These are phyloP conservation scores for Halocynthia roretzi DNA, from an alignment of 23 tunicate species.

Conservation along the genomic window DNA sequence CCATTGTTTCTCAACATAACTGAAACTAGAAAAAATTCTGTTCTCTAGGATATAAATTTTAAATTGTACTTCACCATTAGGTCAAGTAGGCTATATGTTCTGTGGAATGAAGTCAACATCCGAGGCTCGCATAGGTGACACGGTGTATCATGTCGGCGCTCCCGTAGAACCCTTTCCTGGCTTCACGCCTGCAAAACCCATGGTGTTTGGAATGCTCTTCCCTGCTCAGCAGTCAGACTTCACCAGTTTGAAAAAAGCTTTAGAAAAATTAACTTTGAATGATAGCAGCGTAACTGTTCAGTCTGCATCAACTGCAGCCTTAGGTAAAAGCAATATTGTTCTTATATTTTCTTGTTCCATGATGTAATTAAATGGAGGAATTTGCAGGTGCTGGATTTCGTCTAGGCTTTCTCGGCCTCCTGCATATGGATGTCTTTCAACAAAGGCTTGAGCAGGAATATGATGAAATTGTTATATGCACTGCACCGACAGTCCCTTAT, in stretches of 20 bases:
- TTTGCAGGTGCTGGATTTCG: slow-evolving; percentile 68
- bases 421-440: slow-evolving; percentile 89
- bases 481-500: slow-evolving; percentile 78
- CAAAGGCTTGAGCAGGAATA: slow-evolving; percentile 79
- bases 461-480: slow-evolving; percentile 49
- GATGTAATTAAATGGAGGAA: neutral
- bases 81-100: slow-evolving; percentile 74
- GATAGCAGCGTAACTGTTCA: slow-evolving; percentile 76
- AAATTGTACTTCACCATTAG: slow-evolving; percentile 1
- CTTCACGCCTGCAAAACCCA: slow-evolving; percentile 55
- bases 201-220: slow-evolving; percentile 71
- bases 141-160: slow-evolving; percentile 25
- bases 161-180: slow-evolving; percentile 52
- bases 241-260: slow-evolving; percentile 32
- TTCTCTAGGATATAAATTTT: too few relatives aligned
- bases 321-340: slow-evolving; percentile 29
- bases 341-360: neutral
- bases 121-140: slow-evolving; percentile 83
- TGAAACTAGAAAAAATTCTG: too few relatives aligned
- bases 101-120: slow-evolving; percentile 74
- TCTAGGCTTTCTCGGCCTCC: slow-evolving; percentile 83
- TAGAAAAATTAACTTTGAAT: slow-evolving; percentile 51
- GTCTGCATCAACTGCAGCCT: slow-evolving; percentile 14
- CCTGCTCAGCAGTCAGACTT: slow-evolving; percentile 53
- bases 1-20: too few relatives aligned